Percentiles rank a stretch among this genome's conserved stretches.
Conservation (phyloP, 23 tunicate genomes). For the Ciona savignyi region DNA sequence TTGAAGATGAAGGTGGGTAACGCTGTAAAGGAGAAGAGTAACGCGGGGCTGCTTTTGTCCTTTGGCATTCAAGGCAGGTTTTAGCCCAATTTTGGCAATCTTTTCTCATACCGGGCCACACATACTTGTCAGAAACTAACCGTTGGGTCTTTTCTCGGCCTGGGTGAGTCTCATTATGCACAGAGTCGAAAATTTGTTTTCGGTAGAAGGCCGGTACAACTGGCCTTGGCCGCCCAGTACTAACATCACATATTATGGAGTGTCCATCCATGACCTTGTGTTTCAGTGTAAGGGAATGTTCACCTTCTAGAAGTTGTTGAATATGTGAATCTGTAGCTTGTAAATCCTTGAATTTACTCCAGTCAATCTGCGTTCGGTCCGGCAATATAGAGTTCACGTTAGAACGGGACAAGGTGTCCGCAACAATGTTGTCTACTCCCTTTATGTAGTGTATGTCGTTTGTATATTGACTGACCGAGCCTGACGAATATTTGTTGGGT, state of each 20-base stretch:
- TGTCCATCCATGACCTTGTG: no score
- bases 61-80: background rate
- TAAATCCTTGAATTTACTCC: no score
- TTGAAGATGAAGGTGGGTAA: background rate
- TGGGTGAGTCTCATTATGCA: background rate
- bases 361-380: no score
- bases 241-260: slow-evolving; percentile 1
- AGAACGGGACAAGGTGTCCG: background rate
- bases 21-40: background rate
- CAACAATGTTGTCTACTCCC: background rate
- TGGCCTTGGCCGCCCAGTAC: slow-evolving; percentile 1
- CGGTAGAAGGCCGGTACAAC: background rate
- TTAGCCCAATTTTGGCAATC: background rate
- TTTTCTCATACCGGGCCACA: background rate
- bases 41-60: background rate
- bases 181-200: background rate
- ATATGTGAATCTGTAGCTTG: no score
- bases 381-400: background rate
- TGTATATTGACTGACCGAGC: no score
- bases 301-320: no score
- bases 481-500: background rate
- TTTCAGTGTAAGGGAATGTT: no score
- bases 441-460: background rate
- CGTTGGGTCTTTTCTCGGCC: background rate
- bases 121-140: background rate